Evolutionary conservation across 2,888 invertebrate species (phyloP), one percentile per base, ranked within the genome.

Genomic region (Margaritifera margaritifera): DNA sequence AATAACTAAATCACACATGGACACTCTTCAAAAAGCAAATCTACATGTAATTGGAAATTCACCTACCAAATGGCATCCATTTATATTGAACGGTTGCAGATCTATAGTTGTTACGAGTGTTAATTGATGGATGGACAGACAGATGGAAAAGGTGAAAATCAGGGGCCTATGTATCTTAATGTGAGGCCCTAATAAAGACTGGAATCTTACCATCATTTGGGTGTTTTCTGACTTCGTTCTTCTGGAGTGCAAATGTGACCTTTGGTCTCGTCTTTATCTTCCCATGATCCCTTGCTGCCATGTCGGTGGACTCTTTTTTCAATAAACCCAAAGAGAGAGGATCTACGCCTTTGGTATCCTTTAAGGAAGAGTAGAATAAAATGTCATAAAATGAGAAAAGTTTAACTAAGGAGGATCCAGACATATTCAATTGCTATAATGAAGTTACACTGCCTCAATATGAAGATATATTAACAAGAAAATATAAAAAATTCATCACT

Each of bases 301-400:
- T 74, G 77, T 19, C 75, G 67, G 69, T 82, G 75, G 70, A 64
- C 58, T 79, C 82, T 81, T 74, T 84, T 83, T 79, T 84, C 84
- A 78, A 84, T 83, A 83, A 81, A 82, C 80, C 80, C 83, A 80
- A 84, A 80, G 79, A 80, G 80, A 80, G 77, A 79, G 60, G 80
- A 73, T 75, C 80, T 67, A 72, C 81, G 55, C 79, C 79, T 82
- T 74, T 75, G 77, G 69, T 75, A 69, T 57, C 67, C 80, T 77
- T 68, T 27, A 60, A 69, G 24, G 58, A 62, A 61, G 52, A 15
- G 24, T 25, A 73, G 52, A 64, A 63, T 56, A 6, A 55, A 66
- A 55, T 15, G 18, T 1, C 50, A 50, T 15, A 54, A 25, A 53
- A 56, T 31, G 25, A 54, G 27, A 62, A 22, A 55, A 25, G 27